These are phyloP conservation scores for Notodonta ziczac DNA, from an alignment of 2,888 invertebrate genomes.

Conservation along the genomic window DNA sequence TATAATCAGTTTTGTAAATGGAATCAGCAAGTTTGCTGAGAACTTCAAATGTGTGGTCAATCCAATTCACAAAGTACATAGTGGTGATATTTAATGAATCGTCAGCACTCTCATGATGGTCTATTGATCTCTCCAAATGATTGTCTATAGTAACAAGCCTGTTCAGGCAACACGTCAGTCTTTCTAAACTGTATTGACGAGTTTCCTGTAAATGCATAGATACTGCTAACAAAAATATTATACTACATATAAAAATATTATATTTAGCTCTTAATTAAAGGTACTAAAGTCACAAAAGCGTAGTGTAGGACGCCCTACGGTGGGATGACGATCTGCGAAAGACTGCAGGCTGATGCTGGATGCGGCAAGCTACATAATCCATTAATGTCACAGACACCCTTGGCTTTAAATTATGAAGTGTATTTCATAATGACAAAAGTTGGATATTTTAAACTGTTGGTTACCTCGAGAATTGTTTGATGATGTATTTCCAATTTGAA, in stretches of 20 bases:
- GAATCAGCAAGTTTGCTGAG: slow-evolving; percentile 61
- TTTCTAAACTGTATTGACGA: slow-evolving; percentile 65
- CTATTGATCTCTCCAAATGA: slow-evolving; percentile 38
- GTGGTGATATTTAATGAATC: slow-evolving; percentile 56
- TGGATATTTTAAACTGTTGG: not conserved
- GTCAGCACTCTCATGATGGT: slow-evolving; percentile 38
- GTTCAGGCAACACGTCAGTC: slow-evolving; percentile 71
- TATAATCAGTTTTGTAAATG: slow-evolving; percentile 63
- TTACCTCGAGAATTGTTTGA: slow-evolving; percentile 56
- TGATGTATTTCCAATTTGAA: slow-evolving; percentile 64
- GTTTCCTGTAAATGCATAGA: slow-evolving; percentile 59
- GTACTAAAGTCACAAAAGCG: too few species aligned
- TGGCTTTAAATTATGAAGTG: too few species aligned
- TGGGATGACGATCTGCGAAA: too few species aligned
- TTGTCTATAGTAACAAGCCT: slow-evolving; percentile 48
- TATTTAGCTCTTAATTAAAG: too few species aligned
- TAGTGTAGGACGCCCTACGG: too few species aligned
- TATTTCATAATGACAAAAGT: too few species aligned
- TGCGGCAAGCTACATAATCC: too few species aligned
- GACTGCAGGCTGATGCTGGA: too few species aligned
- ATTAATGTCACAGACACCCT: too few species aligned
- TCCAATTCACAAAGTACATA: slow-evolving; percentile 81
- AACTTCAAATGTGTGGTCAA: slow-evolving; percentile 75
- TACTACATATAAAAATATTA: too few species aligned
- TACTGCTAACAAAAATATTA: too few species aligned